Evolutionary conservation across 2,113 vertebrate genomes (phyloP), one percentile per base, ranked within the genome.

Genomic region (Murina feae): DNA sequence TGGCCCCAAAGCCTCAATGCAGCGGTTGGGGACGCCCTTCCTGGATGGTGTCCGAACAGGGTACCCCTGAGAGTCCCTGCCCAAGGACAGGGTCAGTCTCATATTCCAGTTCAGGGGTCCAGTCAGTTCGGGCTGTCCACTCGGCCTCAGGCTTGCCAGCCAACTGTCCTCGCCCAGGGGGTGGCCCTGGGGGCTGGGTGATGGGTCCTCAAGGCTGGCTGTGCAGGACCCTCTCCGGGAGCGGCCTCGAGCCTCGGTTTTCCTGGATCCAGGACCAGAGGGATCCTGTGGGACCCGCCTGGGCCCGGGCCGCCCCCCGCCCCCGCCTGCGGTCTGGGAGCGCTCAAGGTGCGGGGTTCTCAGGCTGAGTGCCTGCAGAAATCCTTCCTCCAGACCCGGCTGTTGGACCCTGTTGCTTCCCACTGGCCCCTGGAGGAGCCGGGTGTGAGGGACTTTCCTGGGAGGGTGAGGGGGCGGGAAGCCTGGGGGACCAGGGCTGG

Each of bases 361-460:
- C 96, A 96, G 85, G 90, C 92, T 9, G 0, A 23, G 65, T 60
- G 69, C 68, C 60, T 63, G 20, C 65, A 76, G 89, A 85, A 86
- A 88, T 32, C 39, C 42, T 55, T 80, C 71, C 23, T 90, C 95
- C 96, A 96, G 92, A 78, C 92, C 88, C 16, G 17, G 21, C 80
- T 81, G 39, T 60, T 96, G 95, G 93, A 66, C 71, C 13, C 0
- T 0, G 63, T 42, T 42, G 60, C 87, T 93, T 94, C 96, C 96
- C 92, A 94, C 66, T 25, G 18, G 63, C 93, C 82, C 93, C 3
- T 6, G 87, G 80, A 88, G 95, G 68, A 79, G 63, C n/a, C 18
- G 80, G 18, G 90, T 9, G 30, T 84, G 95, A 44, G 93, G 89
- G 60, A 94, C 89, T 96, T 96, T 58, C 93, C 89, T 86, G 18